phyloP scores from a whole-genome alignment of 1,140 invertebrate genomes.

The Macrosteles quadrilineatus region DNA sequence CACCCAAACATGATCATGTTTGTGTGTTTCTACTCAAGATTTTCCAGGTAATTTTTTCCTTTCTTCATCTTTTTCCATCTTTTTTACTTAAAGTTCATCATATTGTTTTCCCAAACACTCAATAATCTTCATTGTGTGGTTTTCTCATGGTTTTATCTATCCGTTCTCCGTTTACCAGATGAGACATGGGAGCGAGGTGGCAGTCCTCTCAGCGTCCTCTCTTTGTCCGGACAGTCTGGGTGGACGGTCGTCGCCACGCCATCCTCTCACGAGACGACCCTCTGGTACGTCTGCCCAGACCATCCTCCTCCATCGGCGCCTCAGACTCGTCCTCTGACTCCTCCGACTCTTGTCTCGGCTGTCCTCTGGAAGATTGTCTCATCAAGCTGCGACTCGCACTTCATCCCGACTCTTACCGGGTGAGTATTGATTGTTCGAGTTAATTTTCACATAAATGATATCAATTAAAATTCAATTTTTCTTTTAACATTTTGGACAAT shows the following conservation, averaged over 20 bases:
- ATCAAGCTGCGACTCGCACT: constrained; percentile 22
- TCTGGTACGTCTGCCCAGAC: constrained; percentile 37
- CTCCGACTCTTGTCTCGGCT: neutral
- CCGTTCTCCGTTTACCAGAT: neutral
- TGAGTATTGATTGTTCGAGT: too few species aligned
- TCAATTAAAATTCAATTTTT: too few species aligned
- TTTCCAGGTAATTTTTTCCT: too few species aligned
- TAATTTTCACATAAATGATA: too few species aligned
- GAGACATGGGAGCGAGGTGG: constrained; percentile 56
- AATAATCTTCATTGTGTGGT: too few species aligned
- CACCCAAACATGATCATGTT: too few species aligned
- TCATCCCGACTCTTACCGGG: neutral
- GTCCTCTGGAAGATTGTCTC: constrained; percentile 31
- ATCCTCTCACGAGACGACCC: constrained; percentile 66
- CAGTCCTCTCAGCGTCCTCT: constrained; percentile 68
- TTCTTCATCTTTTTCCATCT: too few species aligned
- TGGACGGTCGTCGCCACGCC: constrained; percentile 68
- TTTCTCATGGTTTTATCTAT: too few species aligned
- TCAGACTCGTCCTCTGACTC: neutral
- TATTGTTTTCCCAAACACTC: too few species aligned
- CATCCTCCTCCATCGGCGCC: neutral
- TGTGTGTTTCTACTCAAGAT: too few species aligned
- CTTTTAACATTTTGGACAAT: too few species aligned
- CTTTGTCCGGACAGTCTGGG: constrained; percentile 69
- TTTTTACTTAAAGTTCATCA: too few species aligned